These are phyloP conservation scores for Portevinia maculata DNA, from an alignment of 2,888 invertebrate species.

Conservation along the genomic window DNA sequence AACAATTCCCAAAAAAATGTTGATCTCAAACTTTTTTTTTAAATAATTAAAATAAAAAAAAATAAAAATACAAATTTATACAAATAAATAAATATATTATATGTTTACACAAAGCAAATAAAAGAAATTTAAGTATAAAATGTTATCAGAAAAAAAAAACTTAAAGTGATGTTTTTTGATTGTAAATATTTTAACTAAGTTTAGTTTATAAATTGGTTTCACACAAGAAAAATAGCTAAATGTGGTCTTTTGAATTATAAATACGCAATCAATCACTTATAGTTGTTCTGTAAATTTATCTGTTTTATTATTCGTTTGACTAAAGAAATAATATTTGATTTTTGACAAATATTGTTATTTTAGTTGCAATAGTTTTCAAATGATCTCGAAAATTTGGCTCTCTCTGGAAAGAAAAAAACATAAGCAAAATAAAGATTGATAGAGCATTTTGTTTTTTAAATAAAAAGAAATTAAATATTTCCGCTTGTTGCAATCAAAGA, in stretches of 20 bases:
- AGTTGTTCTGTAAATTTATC: slow-evolving; percentile 59
- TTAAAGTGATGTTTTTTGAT: slow-evolving; percentile 56
- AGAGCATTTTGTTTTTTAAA: slow-evolving; percentile 62
- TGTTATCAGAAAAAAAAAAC: slow-evolving; percentile 50
- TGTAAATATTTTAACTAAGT: slow-evolving; percentile 66
- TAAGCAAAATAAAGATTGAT: slow-evolving; percentile 59
- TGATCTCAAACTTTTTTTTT: slow-evolving; percentile 81
- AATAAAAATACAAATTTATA: slow-evolving; percentile 74
- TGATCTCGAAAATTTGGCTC: slow-evolving; percentile 73
- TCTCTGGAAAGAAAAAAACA: slow-evolving; percentile 45
- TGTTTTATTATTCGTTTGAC: slow-evolving; percentile 14
- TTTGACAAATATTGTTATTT: slow-evolving; percentile 66
- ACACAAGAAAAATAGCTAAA: slow-evolving; percentile 55
- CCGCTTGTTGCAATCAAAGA: slow-evolving; percentile 64
- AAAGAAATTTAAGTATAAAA: slow-evolving; percentile 53
- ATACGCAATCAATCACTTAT: slow-evolving; percentile 53
- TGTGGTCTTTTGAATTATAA: slow-evolving; percentile 56
- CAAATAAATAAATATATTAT: slow-evolving; percentile 73
- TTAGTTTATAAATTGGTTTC: slow-evolving; percentile 64
- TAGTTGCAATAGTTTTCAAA: slow-evolving; percentile 74
- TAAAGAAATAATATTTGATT: slow-evolving; percentile 37
- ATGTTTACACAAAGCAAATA: slow-evolving; percentile 71
- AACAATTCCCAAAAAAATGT: slow-evolving; percentile 83
- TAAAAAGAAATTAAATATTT: slow-evolving; percentile 37
- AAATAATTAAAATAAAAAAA: slow-evolving; percentile 53